Evolutionary conservation across 2,888 invertebrate species (phyloP), one percentile per base, ranked within the genome.

Genomic region (Rhimphoctona megacephalus): DNA sequence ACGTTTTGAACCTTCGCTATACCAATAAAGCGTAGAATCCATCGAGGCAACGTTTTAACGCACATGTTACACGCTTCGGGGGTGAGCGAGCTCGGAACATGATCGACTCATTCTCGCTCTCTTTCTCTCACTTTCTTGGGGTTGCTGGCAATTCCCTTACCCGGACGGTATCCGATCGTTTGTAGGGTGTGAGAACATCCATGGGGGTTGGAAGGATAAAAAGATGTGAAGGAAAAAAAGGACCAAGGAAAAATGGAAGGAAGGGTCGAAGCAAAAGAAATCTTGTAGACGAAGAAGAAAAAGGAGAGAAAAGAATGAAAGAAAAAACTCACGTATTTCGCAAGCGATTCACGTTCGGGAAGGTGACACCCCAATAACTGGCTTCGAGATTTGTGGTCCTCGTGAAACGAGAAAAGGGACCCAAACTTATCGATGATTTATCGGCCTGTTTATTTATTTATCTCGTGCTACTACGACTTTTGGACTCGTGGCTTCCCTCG

Each of bases 341-440:
- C 89, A 91, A 88, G 90, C 91, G 87, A 90, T 91, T 89, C 90
- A 91, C 91, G 91, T 92, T 90, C 90, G 83, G 88, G 88, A 89
- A 89, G 90, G 91, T 90, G 91, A 91, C 91, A 92, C 91, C 90
- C 91, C 92, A 91, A 92, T 92, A 92, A 91, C 91, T 89, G 90
- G 90, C 90, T 89, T 87, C 88, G 91, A 92, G 91, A 92, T 92
- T 92, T 91, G 92, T 92, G 90, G 91, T 88, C 89, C 89, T 89
- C 89, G 87, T 89, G 89, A 82, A 84, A 74, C 82, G 69, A 78
- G 81, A 89, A 89, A 89, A 88, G 89, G 90, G 83, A 87, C 89
- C 89, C 88, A 88, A 91, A 91, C 90, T 91, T 91, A 91, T 91
- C 90, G 90, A 90, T 91, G 91, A 92, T 92, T 91, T 91, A 92